A percentile compares a stretch with the other conserved stretches of the same genome.
These are phyloP conservation scores for Brachynemurus nebulosus DNA, from an alignment of 2,888 invertebrate species.

Conservation along the genomic window DNA sequence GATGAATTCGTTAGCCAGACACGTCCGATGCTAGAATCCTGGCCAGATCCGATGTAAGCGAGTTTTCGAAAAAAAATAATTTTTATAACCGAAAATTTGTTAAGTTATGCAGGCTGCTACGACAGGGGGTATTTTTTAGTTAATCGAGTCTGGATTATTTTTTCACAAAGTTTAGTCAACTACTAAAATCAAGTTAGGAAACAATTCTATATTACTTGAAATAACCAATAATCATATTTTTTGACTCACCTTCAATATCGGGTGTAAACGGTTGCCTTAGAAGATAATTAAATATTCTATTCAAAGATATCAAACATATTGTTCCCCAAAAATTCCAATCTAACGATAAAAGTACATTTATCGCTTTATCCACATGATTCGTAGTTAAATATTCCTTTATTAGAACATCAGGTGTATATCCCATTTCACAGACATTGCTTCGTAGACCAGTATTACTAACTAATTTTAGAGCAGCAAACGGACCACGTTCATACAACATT, in stretches of 20 bases:
- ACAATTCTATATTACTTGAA: background rate
- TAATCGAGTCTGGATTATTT: too few relatives aligned
- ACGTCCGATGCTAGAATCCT: too few relatives aligned
- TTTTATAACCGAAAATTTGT: too few relatives aligned
- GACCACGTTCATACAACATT: conserved; percentile 47
- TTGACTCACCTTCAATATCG: conserved; percentile 42
- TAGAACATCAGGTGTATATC: conserved; percentile 43
- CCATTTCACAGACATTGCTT: conserved; percentile 30
- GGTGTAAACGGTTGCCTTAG: conserved; percentile 42
- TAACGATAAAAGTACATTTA: conserved; percentile 46
- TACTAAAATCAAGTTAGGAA: background rate
- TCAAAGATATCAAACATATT: conserved; percentile 58
- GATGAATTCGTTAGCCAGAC: too few relatives aligned
- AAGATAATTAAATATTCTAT: conserved; percentile 54
- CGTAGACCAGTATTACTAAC: conserved; percentile 35
- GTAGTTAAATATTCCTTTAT: conserved; percentile 48
- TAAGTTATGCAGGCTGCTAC: too few relatives aligned
- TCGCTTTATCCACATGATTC: conserved; percentile 51
- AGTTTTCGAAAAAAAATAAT: too few relatives aligned
- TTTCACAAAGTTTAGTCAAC: too few relatives aligned
- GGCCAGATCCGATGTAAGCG: too few relatives aligned
- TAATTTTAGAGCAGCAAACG: conserved; percentile 39
- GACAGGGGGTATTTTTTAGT: too few relatives aligned
- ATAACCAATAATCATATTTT: too few relatives aligned
- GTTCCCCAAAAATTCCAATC: conserved; percentile 71